Conservation (phyloP, 2,888 invertebrate genomes). For the Agrenia bidenticulata region DNA sequence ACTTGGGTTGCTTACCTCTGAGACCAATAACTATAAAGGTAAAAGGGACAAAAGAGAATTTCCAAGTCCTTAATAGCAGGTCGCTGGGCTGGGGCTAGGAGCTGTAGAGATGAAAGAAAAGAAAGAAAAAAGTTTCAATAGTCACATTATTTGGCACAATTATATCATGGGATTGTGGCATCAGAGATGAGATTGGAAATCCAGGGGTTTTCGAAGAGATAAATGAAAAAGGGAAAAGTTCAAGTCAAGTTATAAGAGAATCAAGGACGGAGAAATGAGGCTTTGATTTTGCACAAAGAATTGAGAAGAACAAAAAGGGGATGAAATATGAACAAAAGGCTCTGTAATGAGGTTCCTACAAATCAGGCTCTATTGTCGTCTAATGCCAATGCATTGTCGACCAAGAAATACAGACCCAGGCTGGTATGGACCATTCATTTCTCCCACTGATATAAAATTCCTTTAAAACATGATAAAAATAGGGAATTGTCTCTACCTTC, state of each 20-base stretch:
- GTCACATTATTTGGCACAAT: too few species aligned
- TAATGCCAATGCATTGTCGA: conserved; percentile 52
- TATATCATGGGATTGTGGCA: too few species aligned
- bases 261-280: conserved; percentile 21
- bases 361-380: conserved; percentile 53
- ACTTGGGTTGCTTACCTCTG: too few species aligned
- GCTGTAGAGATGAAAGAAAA: too few species aligned
- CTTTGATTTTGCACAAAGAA: conserved; percentile 44
- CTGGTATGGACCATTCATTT: background rate
- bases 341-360: conserved; percentile 53
- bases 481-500: background rate
- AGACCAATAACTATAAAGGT: too few species aligned
- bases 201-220: background rate
- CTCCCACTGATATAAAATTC: background rate
- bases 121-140: too few species aligned
- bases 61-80: too few species aligned
- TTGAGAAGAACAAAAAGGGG: conserved; percentile 39
- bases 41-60: too few species aligned
- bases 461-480: background rate
- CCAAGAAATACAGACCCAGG: conserved; percentile 2
- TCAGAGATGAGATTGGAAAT: background rate
- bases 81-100: too few species aligned
- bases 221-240: conserved; percentile 16
- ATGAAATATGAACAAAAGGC: conserved; percentile 50
- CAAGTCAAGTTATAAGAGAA: background rate